Evolutionary conservation across 2,113 vertebrate genomes (phyloP).

Genomic region (Megaceryle maxima): DNA sequence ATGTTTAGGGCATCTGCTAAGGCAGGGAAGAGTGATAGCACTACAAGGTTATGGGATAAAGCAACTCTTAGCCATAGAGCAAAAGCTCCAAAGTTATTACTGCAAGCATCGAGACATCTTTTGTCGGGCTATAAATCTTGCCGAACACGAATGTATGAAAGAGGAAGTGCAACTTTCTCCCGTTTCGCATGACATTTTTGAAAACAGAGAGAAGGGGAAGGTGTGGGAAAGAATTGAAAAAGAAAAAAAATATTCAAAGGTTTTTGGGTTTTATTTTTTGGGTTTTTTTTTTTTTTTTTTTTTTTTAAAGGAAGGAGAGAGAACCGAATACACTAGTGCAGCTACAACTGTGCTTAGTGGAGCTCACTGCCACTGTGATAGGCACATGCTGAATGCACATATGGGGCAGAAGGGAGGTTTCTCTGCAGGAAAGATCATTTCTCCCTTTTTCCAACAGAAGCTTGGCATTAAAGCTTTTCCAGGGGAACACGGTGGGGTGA

Average conservation of each 20-base stretch:
- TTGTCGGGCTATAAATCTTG: background rate
- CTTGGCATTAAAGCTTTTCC: background rate
- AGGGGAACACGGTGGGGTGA: background rate
- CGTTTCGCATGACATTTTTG: background rate
- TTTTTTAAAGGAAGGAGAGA: background rate
- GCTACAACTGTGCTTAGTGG: background rate
- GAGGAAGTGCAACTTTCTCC: constrained; percentile 45
- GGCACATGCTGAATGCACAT: background rate
- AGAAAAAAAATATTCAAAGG: background rate
- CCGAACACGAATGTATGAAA: background rate
- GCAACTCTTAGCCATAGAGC: background rate
- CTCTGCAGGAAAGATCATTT: background rate
- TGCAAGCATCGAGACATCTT: background rate
- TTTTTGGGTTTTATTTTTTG: too few species aligned
- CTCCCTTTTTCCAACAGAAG: background rate
- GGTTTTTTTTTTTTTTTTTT: too few species aligned
- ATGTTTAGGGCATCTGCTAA: fast-evolving
- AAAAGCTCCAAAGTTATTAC: fast-evolving
- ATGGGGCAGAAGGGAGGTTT: background rate
- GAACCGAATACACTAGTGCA: background rate
- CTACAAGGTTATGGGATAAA: background rate
- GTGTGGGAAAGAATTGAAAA: background rate
- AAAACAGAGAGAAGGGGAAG: background rate
- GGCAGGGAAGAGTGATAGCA: fast-evolving
- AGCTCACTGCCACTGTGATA: background rate